Percentiles rank a stretch among this genome's conserved stretches.
phyloP scores from a whole-genome alignment of 2,888 invertebrate genomes.

The Hirtodrosophila alboralis region DNA sequence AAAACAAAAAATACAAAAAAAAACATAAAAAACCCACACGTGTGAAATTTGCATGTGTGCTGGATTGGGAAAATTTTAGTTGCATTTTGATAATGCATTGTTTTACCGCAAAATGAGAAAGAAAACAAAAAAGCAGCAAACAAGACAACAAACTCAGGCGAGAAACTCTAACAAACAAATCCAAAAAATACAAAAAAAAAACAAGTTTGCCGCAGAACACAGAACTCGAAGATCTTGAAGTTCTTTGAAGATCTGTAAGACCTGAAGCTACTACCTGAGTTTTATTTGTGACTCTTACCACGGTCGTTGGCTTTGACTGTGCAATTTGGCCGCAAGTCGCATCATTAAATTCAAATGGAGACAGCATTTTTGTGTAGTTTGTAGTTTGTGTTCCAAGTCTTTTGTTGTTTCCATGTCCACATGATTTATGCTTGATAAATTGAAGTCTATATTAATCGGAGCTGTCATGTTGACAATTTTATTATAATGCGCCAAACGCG shows the following conservation, averaged over 20 bases:
- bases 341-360: conserved; percentile 38
- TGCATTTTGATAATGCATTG: conserved; percentile 72
- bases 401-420: conserved; percentile 33
- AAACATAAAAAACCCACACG: conserved; percentile 5
- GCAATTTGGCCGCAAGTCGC: conserved; percentile 23
- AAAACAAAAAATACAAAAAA: conserved; percentile 3
- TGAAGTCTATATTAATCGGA: conserved; percentile 70
- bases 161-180: conserved; percentile 53
- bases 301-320: conserved; percentile 53
- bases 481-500: conserved; percentile 52
- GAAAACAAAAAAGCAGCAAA: conserved; percentile 9
- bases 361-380: no score
- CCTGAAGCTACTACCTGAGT: conserved; percentile 14
- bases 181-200: conserved; percentile 67
- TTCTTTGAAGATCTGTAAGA: conserved; percentile 1
- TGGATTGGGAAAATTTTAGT: conserved; percentile 15
- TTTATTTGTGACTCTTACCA: no score
- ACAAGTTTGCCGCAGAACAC: conserved; percentile 51
- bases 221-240: conserved; percentile 1
- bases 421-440: conserved; percentile 70
- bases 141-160: conserved; percentile 22
- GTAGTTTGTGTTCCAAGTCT: conserved; percentile 62
- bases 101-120: conserved; percentile 51
- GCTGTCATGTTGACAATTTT: conserved; percentile 79
- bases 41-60: conserved; percentile 60